Conservation (phyloP, 1,140 invertebrate species). For the Lanistes nyassanus region DNA sequence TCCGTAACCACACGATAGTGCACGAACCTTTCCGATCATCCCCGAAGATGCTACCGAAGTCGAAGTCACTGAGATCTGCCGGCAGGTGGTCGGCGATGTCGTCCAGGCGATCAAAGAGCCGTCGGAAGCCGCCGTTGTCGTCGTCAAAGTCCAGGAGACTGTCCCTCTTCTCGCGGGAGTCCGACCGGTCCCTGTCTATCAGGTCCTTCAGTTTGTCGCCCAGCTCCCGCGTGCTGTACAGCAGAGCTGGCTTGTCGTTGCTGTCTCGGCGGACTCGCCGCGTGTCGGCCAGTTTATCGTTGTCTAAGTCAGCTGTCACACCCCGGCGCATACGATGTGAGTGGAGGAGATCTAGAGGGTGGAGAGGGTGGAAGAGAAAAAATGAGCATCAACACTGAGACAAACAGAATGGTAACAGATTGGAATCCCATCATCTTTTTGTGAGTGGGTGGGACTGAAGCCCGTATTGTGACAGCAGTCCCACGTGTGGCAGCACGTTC, state of each 20-base stretch:
- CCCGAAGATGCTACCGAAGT: background rate
- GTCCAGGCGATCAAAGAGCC: background rate
- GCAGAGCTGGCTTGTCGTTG: background rate
- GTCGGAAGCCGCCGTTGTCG: background rate
- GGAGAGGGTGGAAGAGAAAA: background rate
- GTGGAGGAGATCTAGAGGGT: background rate
- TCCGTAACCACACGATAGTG: no score
- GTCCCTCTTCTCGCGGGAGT: background rate
- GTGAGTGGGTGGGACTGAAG: background rate
- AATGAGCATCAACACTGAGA: no score
- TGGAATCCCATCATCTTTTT: no score
- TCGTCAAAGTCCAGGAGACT: background rate
- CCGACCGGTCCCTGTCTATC: slow-evolving; percentile 8
- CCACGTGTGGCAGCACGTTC: background rate
- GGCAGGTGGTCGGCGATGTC: slow-evolving; percentile 11
- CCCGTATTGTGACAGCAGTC: background rate
- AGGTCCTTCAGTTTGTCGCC: slow-evolving; percentile 13
- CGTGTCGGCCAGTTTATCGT: background rate
- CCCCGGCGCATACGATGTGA: background rate
- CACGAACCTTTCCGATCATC: slow-evolving; percentile 1
- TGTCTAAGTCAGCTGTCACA: background rate
- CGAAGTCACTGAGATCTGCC: slow-evolving; percentile 6
- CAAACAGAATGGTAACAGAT: no score
- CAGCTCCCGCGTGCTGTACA: background rate
- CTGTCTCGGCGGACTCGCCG: background rate